Evolutionary conservation across 2,888 invertebrate species (phyloP).

Genomic region (Epiperipatus broadwayi): DNA sequence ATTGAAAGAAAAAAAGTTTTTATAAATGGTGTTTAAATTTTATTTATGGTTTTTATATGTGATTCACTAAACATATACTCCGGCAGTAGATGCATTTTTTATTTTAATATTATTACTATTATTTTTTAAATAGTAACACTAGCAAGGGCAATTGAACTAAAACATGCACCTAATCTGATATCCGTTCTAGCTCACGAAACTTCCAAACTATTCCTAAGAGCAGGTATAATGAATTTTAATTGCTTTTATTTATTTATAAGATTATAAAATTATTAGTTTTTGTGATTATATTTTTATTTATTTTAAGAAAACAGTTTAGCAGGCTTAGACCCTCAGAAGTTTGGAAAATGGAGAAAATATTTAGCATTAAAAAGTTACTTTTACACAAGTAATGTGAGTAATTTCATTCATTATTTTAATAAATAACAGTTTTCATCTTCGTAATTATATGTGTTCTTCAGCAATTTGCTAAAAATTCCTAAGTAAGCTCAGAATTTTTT

Average conservation of each 20-base stretch:
- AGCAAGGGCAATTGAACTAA: slow-evolving; percentile 42
- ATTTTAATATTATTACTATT: slow-evolving; percentile 11
- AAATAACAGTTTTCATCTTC: no score
- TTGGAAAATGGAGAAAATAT: slow-evolving; percentile 40
- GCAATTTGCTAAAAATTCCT: no score
- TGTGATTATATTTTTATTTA: background rate
- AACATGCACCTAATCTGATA: slow-evolving; percentile 39
- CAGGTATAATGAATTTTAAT: no score
- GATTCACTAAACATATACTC: no score
- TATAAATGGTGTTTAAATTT: no score
- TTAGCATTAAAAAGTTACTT: slow-evolving; percentile 39
- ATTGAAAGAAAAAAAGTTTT: no score
- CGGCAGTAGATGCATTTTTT: no score
- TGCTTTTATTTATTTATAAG: no score
- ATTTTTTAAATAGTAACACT: slow-evolving; percentile 37
- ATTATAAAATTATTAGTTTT: slow-evolving; percentile 12
- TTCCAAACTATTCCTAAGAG: slow-evolving; percentile 37
- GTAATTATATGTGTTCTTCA: no score
- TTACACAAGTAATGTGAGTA: slow-evolving; percentile 39
- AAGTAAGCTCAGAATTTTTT: no score
- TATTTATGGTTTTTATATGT: no score
- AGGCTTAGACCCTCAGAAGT: slow-evolving; percentile 32
- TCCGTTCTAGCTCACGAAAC: slow-evolving; percentile 42
- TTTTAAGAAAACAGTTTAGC: slow-evolving; percentile 33
- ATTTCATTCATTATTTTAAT: no score